phyloP scores from a whole-genome alignment of 2,113 vertebrate species.

The Ceyx margarethae region DNA sequence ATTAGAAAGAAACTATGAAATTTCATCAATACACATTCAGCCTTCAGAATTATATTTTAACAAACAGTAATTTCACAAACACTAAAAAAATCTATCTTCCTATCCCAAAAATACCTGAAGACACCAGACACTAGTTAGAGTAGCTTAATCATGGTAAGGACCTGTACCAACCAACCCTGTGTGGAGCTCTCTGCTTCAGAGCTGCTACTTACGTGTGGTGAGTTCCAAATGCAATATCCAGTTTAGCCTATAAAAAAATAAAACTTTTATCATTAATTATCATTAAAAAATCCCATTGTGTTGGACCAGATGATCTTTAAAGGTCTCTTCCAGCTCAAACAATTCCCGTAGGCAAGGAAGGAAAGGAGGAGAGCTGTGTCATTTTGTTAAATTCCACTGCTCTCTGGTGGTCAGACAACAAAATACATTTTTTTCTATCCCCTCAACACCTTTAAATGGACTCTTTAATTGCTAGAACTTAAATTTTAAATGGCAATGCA shows the following conservation, averaged over 20 bases:
- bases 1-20: background rate
- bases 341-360: background rate
- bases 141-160: background rate
- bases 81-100: background rate
- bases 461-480: background rate
- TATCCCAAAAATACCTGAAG: background rate
- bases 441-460: background rate
- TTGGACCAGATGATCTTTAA: background rate
- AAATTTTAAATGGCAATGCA: background rate
- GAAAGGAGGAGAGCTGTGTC: background rate
- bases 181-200: background rate
- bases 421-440: background rate
- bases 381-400: slow-evolving; percentile 54
- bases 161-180: background rate
- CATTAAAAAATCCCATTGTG: background rate
- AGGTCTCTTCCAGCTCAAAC: background rate
- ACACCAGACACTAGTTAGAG: too few species aligned
- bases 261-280: background rate
- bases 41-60: background rate
- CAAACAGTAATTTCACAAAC: background rate
- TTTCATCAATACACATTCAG: background rate
- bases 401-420: slow-evolving; percentile 64
- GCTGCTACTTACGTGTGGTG: slow-evolving; percentile 93
- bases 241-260: slow-evolving; percentile 84
- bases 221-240: slow-evolving; percentile 98